Evolutionary conservation across 1,140 invertebrate genomes (phyloP), one percentile per base, ranked within the genome.

Genomic region (Myzus persicae): DNA sequence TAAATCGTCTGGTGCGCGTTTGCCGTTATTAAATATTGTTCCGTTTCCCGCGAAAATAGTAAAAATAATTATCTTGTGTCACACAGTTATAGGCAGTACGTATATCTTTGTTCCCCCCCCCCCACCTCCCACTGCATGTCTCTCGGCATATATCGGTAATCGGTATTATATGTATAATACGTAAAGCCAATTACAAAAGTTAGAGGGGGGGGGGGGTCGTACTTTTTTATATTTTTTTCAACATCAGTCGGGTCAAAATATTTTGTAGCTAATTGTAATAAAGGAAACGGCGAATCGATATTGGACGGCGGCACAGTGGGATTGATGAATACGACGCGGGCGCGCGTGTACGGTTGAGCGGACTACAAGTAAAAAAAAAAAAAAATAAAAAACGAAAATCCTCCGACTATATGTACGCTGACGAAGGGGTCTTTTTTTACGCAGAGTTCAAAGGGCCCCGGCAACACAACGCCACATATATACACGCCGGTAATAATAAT

Each of bases 211-310:
- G 46, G n/a, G 8, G 36, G 46, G 5, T 1, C n/a, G n/a, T 1
- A 26, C 4, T 44, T 14, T 85, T 85, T 85, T 85, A n/a, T 24
- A n/a, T 67, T 67, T 67, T 76, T 76, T 76, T 18, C 59, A 76
- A 76, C 59, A 76, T 18, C 38, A 26, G 89, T 90, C 88, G 38
- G 89, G 38, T 67, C 54, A 46, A 92, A 92, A 92, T 92, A 91
- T 81, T 91, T 92, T 48, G 76, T 82, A 84, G 9, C 91, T 92
- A 92, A 92, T 92, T 92, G 91, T 48, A n/a, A 76, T 76, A 85
- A 93, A 93, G 26, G 91, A 93, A 93, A 93, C 81, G 91, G 40
- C 76, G 91, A 93, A 93, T 93, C 91, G 46, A 93, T 85, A 51
- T 85, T 81, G 31, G 59, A 81, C 44, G n/a, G 42, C 6, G 18